Conservation (phyloP, 2,888 invertebrate species). For the Mesopsocus fuscifrons region DNA sequence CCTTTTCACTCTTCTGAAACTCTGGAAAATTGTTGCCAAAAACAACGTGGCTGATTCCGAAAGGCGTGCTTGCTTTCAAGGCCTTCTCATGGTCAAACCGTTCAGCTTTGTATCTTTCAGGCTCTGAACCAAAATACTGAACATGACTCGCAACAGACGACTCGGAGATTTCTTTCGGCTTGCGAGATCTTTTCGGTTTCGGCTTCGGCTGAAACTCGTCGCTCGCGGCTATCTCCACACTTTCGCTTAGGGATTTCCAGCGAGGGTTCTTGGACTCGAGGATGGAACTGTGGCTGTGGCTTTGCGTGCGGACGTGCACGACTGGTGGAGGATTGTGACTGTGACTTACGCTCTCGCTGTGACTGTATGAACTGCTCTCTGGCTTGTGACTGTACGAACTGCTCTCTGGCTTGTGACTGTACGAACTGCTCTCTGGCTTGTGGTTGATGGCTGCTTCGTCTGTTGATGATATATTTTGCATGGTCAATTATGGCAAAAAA, state of each 20-base stretch:
- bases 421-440: neutral
- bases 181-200: neutral
- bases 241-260: neutral
- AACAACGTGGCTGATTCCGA: neutral
- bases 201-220: neutral
- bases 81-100: constrained; percentile 2
- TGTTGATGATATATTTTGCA: no score
- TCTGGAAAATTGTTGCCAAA: neutral
- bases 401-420: neutral
- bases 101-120: neutral
- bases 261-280: neutral
- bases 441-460: no score
- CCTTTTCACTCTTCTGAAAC: neutral
- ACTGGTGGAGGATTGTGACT: neutral
- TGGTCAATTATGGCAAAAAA: no score
- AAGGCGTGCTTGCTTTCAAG: neutral
- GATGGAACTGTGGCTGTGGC: no score
- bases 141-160: neutral
- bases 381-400: neutral
- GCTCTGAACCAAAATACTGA: neutral
- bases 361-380: neutral
- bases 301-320: neutral
- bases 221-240: neutral
- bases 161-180: neutral
- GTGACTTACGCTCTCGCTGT: neutral